A percentile compares a stretch with the other conserved stretches of the same genome.
Conservation (phyloP, 37 sponge, comb jelly and placozoan genomes). For the Beroe forskalii region DNA sequence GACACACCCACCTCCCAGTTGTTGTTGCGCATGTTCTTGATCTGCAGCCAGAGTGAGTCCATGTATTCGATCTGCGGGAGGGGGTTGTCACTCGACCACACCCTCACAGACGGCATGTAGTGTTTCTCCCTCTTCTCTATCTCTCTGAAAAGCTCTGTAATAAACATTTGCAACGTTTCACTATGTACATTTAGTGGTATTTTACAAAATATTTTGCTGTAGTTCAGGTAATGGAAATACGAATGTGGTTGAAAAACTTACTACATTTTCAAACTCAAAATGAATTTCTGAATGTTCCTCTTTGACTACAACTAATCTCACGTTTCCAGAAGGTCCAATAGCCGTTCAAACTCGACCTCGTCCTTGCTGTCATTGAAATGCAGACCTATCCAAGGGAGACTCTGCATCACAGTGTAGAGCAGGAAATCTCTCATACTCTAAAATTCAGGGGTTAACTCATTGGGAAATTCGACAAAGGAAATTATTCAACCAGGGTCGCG, state of each 20-base stretch:
- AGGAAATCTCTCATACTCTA: conserved; percentile 63
- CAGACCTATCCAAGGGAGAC: conserved; percentile 33
- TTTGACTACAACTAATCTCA: background rate
- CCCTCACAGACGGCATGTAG: conserved; percentile 78
- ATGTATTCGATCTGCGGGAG: conserved; percentile 79
- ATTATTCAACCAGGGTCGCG: too few relatives aligned
- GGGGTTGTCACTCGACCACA: conserved; percentile 74
- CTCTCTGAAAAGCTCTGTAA: conserved; percentile 16
- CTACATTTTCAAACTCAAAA: too few relatives aligned
- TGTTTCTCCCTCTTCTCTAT: conserved; percentile 72
- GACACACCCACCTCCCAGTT: conserved; percentile 97
- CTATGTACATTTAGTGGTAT: too few relatives aligned
- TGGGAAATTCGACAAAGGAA: too few relatives aligned
- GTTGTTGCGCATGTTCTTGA: conserved; percentile 77
- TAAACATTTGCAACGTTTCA: too few relatives aligned
- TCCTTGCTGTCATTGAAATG: conserved; percentile 50
- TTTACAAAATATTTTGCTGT: too few relatives aligned
- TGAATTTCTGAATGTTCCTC: background rate
- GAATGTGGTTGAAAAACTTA: too few relatives aligned
- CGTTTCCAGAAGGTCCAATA: conserved; percentile 29
- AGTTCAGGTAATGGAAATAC: too few relatives aligned
- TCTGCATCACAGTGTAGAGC: conserved; percentile 16
- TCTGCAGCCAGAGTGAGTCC: conserved; percentile 82
- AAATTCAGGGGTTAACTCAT: too few relatives aligned
- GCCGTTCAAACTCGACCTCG: conserved; percentile 2